Evolutionary conservation across 2,888 invertebrate genomes (phyloP), one percentile per base, ranked within the genome.

Genomic region (Drosophila prostipennis): DNA sequence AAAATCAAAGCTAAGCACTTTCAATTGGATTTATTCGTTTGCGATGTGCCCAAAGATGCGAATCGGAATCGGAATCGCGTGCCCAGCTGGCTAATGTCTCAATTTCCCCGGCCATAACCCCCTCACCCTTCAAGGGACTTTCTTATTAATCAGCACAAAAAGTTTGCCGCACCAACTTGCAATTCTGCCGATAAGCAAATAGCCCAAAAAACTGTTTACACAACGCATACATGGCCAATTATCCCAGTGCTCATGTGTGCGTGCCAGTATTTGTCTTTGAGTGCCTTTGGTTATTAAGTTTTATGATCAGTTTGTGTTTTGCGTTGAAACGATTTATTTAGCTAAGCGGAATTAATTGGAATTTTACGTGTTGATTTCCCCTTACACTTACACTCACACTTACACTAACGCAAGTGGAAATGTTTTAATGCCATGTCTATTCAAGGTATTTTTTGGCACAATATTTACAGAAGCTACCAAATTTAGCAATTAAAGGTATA

Each of bases 21-120:
- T 79, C 88, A 89, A 85, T 85, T 87, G 82, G 88, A 85, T 89
- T 85, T 89, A 84, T 89, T 89, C 87, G 82, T 87, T 89, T 84
- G 72, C 79, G 77, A 77, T 84, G 78, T 85, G 81, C 69, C 52
- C 51, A 84, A 53, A 54, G 55, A 37, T 42, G 49, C 26, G 55
- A 65, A 59, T 58, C 63, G 59, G 40, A 11, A 14, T 45, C 48
- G 68, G 39, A 34, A 53, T 52, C 56, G 58, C 70, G 58, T 72
- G 65, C 61, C 29, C 80, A 76, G 75, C 72, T 77, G 84, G 72
- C 72, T 78, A 88, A 83, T 83, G 81, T 87, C 81, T 83, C 87
- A 64, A 73, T 83, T 37, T 42, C 52, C 37, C 10, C 2, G 39
- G 26, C 48, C 5, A 2, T 16, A 32, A 5, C 23, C 40, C 46